Base-by-base conservation (phyloP, 1,140 invertebrate species). In the Tigriopus japonicus region DNA sequence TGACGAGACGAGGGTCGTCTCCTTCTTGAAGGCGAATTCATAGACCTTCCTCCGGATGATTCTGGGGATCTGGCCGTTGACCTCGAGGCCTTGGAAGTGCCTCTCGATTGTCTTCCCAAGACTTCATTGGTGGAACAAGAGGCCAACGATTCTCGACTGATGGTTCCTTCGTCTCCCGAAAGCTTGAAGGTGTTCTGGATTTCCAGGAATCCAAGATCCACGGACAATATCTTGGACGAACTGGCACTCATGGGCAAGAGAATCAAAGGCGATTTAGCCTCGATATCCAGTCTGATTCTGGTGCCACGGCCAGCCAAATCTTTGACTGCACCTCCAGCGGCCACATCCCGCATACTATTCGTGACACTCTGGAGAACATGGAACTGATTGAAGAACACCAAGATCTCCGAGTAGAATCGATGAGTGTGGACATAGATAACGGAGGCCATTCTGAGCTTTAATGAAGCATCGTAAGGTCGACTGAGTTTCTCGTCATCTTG, bases 351-450 rank as follows among this genome's bases (percentile, higher is more conserved):
- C 56, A 81, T 71, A 58, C 78, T 76, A 1, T 75, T 73, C 69
- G 85, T 76, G 42, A 85, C 75, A 59, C 82, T 80, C 67, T 89
- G 82, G 3, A 93, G 70, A 66, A 89, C 81, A 13, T 84, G 79
- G 68, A 96, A 91, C 66, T 94, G 83, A 23, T 83, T 76, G 55
- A 88, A 84, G 71, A 95, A 95, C 10, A 77, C 72, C 64, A 89
- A 81, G 15, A 95, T 73, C 70, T 95, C 90, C 0, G 81, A 79
- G 35, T 92, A 78, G 74, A 96, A 98, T 54, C 91, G 76, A 67
- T 95, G 88, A 0, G 93, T 96, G 69, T 98, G 92, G 42, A 94
- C 83, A 72, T 95, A 97, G 65, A 85, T 80, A 0, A 94, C 85
- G 0, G 86, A 84, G 2, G 85, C 82, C 84, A 88, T 88, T 66